phyloP scores from a whole-genome alignment of 2,888 invertebrate genomes.

The Drosophila hawaiiensis region DNA sequence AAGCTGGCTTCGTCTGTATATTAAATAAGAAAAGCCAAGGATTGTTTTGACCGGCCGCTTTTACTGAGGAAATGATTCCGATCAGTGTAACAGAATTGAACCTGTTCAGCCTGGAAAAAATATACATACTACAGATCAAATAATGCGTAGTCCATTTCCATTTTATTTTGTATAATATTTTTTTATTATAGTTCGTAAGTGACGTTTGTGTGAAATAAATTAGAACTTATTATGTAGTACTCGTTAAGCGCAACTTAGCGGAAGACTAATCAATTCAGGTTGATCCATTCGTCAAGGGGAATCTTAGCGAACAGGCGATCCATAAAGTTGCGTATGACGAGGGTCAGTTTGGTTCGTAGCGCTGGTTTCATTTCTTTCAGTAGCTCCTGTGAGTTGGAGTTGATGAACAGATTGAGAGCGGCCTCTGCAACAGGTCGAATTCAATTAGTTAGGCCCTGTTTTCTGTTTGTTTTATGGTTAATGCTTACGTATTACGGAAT shows the following conservation, averaged over 20 bases:
- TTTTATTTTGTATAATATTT: conserved; percentile 25
- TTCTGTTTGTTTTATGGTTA: neutral
- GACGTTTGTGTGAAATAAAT: conserved; percentile 66
- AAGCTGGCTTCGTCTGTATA: neutral
- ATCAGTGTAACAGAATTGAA: neutral
- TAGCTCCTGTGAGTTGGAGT: conserved; percentile 93
- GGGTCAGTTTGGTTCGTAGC: conserved; percentile 90
- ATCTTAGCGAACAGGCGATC: conserved; percentile 91
- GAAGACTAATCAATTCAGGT: conserved; percentile 65
- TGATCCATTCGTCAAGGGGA: conserved; percentile 92
- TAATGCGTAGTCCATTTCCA: conserved; percentile 1
- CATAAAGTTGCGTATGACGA: conserved; percentile 91
- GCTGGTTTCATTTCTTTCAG: conserved; percentile 95
- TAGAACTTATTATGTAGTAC: conserved; percentile 47
- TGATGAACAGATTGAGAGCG: conserved; percentile 93
- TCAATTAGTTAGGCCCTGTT: neutral
- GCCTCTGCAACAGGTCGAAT: conserved; percentile 87
- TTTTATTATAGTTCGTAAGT: conserved; percentile 28
- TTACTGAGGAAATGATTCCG: neutral
- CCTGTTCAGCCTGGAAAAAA: neutral
- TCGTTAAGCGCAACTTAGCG: conserved; percentile 7
- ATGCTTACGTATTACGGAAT: conserved; percentile 91
- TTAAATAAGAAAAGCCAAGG: conserved; percentile 22
- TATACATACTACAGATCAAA: neutral
- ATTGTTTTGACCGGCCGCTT: neutral